A percentile compares a stretch with the other conserved stretches of the same genome.
Evolutionary conservation across 2,797 vertebrate genomes (phyloP).

Genomic region (Spinus olivaceus): DNA sequence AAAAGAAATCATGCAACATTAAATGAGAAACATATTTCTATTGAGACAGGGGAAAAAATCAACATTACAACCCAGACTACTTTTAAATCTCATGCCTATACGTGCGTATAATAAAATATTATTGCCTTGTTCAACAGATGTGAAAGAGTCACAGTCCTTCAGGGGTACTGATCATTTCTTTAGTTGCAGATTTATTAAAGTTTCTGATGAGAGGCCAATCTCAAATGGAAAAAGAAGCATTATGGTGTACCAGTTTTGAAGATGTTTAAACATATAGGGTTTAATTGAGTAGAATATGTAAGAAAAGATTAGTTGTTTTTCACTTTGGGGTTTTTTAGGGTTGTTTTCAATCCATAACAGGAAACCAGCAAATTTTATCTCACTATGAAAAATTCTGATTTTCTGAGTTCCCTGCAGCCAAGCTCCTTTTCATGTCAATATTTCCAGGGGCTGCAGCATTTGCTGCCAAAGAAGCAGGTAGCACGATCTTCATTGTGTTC

Average conservation of each 20-base stretch:
- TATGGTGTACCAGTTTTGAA: neutral
- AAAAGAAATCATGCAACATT: neutral
- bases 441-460: neutral
- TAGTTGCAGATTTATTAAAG: neutral
- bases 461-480: neutral
- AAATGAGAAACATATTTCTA: neutral
- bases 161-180: neutral
- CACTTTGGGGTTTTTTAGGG: fast-evolving
- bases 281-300: neutral
- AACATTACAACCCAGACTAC: neutral
- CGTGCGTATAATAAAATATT: neutral
- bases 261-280: neutral
- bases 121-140: neutral
- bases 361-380: neutral
- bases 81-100: neutral
- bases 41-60: fast-evolving
- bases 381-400: neutral
- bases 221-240: neutral
- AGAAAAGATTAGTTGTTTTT: neutral
- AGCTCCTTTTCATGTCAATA: neutral
- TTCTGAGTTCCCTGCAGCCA: neutral
- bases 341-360: neutral
- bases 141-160: neutral
- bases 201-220: neutral
- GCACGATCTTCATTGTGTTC: neutral